Evolutionary conservation across 2,888 invertebrate species (phyloP).

Genomic region (Disparrhopalites patrizii): DNA sequence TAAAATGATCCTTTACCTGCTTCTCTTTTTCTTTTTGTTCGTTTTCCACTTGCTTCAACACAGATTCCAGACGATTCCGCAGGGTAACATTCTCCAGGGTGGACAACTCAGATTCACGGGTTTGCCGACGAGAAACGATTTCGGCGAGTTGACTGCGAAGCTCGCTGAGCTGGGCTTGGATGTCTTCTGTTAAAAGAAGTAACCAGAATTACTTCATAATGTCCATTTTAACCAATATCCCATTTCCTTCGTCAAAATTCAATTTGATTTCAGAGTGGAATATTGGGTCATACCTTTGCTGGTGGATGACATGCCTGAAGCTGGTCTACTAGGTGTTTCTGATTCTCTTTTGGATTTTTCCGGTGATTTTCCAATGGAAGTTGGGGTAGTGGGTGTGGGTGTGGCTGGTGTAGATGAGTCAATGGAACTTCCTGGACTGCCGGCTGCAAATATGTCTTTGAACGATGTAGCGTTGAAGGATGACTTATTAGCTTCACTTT

Average conservation of each 20-base stretch:
- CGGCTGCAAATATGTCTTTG: constrained; percentile 16
- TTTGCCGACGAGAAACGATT: constrained; percentile 66
- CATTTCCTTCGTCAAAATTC: too few species aligned
- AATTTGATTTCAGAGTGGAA: not conserved
- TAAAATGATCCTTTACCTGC: constrained; percentile 31
- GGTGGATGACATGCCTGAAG: not conserved
- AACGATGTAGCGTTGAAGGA: constrained; percentile 16
- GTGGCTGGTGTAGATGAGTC: constrained; percentile 4
- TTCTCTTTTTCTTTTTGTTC: constrained; percentile 61
- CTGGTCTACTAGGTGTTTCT: constrained; percentile 3
- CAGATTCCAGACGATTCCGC: constrained; percentile 75
- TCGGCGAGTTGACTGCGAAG: constrained; percentile 70
- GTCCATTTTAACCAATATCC: too few species aligned
- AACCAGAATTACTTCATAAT: too few species aligned
- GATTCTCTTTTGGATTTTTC: not conserved
- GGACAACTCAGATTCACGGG: constrained; percentile 77
- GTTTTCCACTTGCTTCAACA: constrained; percentile 67
- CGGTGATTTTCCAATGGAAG: not conserved
- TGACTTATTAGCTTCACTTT: constrained; percentile 5
- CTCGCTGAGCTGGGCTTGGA: constrained; percentile 62
- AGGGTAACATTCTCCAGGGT: constrained; percentile 80
- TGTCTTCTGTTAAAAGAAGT: too few species aligned
- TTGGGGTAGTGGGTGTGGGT: not conserved
- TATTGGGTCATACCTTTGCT: not conserved
- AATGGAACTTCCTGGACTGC: constrained; percentile 16